These are phyloP conservation scores for Seriola rivoliana DNA, from an alignment of 2,113 vertebrate genomes.

Conservation along the genomic window DNA sequence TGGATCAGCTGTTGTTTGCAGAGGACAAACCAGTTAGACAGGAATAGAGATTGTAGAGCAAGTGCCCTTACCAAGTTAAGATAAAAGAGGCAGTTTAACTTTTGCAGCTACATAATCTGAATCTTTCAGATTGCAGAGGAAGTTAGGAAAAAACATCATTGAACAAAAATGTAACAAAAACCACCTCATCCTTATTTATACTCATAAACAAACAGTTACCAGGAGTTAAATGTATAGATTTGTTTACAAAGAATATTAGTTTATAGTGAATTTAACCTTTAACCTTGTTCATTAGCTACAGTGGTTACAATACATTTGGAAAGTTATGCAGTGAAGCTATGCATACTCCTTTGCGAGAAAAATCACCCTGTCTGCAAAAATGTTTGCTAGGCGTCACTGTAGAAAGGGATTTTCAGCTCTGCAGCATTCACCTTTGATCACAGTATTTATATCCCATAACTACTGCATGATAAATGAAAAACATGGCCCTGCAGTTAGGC, in stretches of 20 bases:
- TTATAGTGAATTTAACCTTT: background rate
- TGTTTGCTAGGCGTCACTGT: background rate
- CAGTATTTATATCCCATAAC: background rate
- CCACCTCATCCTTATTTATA: too few species aligned
- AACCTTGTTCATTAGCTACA: background rate
- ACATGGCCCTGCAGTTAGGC: conserved; percentile 80
- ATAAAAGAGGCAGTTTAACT: background rate
- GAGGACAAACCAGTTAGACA: too few species aligned
- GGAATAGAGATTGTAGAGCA: too few species aligned
- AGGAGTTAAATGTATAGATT: background rate
- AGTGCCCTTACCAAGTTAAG: too few species aligned
- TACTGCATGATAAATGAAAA: conserved; percentile 64
- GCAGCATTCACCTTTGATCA: background rate
- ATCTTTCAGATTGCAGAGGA: background rate
- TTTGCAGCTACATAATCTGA: background rate
- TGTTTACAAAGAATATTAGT: background rate
- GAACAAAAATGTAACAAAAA: too few species aligned
- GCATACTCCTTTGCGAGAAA: background rate
- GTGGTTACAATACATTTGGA: background rate
- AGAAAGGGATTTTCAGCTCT: background rate
- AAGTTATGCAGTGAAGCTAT: background rate
- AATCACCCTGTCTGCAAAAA: background rate
- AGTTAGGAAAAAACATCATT: too few species aligned
- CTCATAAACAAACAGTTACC: background rate
- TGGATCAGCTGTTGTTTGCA: too few species aligned